Percentiles rank a stretch among this genome's conserved stretches.
phyloP scores from a whole-genome alignment of 2,797 vertebrate genomes.

The Choloepus didactylus region DNA sequence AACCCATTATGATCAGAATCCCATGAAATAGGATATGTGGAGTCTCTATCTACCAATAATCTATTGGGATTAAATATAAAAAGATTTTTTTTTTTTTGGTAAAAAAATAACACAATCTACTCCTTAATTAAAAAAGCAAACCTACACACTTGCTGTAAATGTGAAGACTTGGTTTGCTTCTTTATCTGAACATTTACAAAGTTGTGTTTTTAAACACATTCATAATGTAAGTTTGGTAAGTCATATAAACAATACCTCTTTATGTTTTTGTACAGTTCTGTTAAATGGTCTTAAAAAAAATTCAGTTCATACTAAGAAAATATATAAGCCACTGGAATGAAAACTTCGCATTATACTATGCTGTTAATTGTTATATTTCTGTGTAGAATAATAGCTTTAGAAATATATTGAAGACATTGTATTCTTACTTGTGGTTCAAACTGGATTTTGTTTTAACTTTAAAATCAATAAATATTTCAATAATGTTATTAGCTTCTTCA shows the following conservation, averaged over 20 bases:
- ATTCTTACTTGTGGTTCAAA: slow-evolving; percentile 69
- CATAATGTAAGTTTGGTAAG: slow-evolving; percentile 21
- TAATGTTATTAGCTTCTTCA: slow-evolving; percentile 29
- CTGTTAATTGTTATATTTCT: slow-evolving; percentile 66
- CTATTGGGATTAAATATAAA: slow-evolving; percentile 40
- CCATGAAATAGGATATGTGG: neutral
- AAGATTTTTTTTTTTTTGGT: neutral
- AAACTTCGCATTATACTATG: slow-evolving; percentile 62
- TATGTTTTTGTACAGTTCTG: slow-evolving; percentile 54
- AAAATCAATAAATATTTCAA: slow-evolving; percentile 80
- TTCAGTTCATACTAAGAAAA: slow-evolving; percentile 54
- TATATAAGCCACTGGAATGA: slow-evolving; percentile 68
- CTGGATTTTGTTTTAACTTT: slow-evolving; percentile 76
- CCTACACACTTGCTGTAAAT: neutral
- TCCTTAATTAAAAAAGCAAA: slow-evolving; percentile 44
- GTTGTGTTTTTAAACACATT: slow-evolving; percentile 65
- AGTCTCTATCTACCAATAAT: neutral
- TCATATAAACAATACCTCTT: slow-evolving; percentile 55
- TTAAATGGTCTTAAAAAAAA: slow-evolving; percentile 65
- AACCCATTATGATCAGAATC: neutral
- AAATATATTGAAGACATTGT: slow-evolving; percentile 64
- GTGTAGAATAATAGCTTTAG: slow-evolving; percentile 63
- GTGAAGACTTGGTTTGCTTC: neutral
- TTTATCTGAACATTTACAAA: slow-evolving; percentile 3
- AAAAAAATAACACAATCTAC: neutral